A percentile compares a stretch with the other conserved stretches of the same genome.
Conservation (phyloP, 2,888 invertebrate species). For the Tethea ocularis region DNA sequence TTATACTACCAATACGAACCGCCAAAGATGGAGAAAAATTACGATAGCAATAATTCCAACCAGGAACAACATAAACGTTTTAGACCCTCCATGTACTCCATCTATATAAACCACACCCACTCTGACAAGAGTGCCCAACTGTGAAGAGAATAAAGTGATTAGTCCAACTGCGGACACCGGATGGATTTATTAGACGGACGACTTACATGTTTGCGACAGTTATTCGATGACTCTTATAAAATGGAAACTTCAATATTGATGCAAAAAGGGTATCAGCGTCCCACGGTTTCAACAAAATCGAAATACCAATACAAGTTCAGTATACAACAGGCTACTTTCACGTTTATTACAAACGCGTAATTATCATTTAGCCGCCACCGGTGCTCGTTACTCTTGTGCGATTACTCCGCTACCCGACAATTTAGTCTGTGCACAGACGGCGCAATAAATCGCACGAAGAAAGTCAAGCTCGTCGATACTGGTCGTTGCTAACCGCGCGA, state of each 20-base stretch:
- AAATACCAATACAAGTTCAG: constrained; percentile 1
- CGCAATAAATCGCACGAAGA: constrained; percentile 37
- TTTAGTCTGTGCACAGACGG: constrained; percentile 27
- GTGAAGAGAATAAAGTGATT: no score
- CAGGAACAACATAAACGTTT: no score
- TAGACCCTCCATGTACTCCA: no score
- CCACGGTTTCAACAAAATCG: not conserved
- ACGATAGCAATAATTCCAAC: no score
- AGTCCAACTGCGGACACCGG: no score
- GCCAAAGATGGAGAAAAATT: no score
- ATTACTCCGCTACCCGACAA: constrained; percentile 21
- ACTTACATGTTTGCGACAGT: not conserved
- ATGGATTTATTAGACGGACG: not conserved
- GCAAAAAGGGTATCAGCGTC: not conserved
- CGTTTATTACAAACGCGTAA: not conserved
- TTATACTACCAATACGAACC: no score
- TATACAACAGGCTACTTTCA: not conserved
- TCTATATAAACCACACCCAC: no score
- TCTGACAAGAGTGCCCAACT: no score
- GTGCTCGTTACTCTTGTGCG: constrained; percentile 1
- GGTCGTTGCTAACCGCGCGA: constrained; percentile 31
- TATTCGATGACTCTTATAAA: not conserved
- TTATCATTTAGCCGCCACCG: not conserved
- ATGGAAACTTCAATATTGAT: not conserved
- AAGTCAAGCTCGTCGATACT: constrained; percentile 27